Base-by-base conservation (phyloP, 2,888 invertebrate genomes). In the Oligia fasciuncula region DNA sequence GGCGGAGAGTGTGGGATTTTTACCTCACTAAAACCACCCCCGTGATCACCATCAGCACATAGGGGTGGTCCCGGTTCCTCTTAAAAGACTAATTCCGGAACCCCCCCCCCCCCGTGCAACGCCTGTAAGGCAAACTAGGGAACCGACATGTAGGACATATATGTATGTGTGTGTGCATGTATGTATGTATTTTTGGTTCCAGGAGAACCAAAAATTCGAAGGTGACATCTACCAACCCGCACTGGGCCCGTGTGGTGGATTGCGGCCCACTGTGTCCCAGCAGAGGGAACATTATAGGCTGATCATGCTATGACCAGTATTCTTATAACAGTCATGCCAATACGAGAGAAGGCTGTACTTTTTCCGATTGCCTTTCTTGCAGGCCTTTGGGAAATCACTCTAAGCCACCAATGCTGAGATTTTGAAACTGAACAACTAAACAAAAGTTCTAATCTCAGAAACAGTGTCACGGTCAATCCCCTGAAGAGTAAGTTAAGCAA, bases 331-430 rank as follows among this genome's bases (percentile, higher is more conserved):
- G 11, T 54, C 14, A 62, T 29, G 35, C 13, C 17, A 13, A 60
- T 35, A 72, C 6, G 0, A n/a, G 0, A 19, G 4, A 3, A n/a
- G 23, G 29, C 46, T 35, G 17, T 46, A 57, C 43, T 23, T 77
- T 9, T 19, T 17, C 46, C 40, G 54, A 79, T 65, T 70, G 40
- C 23, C 40, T 40, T 63, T 57, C 57, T 49, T 29, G 1, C 49
- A 29, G 13, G 6, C 79, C 65, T 49, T 49, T 23, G 79, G 79
- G 79, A 79, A 79, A 79, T 79, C 78, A 79, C 5, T 66, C 9
- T 8, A 23, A 77, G 65, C 57, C 19, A 29, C 65, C 57, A 57
- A 43, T 40, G 49, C 17, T 19, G 40, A 29, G 49, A 35, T 51
- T 79, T 66, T 71, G 57, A 57, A 78, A 66, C 14, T 70, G 69